Evolutionary conservation across 2,888 invertebrate genomes (phyloP).

Genomic region (Autographa gamma): DNA sequence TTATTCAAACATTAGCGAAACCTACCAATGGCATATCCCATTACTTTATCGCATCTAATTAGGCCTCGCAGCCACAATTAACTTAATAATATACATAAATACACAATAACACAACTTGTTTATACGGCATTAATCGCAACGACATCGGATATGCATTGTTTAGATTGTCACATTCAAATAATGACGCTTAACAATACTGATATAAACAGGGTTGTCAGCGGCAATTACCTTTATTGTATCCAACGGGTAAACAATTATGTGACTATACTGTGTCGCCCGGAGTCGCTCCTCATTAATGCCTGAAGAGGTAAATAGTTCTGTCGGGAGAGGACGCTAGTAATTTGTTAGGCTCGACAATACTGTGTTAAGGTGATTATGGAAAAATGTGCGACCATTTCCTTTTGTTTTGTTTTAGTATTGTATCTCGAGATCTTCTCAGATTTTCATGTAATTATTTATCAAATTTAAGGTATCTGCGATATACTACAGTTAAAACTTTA

Average conservation of each 20-base stretch:
- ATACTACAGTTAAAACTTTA: no score
- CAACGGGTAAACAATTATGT: constrained; percentile 53
- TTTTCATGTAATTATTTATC: no score
- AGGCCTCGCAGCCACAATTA: constrained; percentile 26
- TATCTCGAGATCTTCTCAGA: neutral
- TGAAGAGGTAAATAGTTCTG: constrained; percentile 9
- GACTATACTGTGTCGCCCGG: constrained; percentile 29
- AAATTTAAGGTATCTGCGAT: no score
- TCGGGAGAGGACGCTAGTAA: neutral
- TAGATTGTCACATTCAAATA: constrained; percentile 66
- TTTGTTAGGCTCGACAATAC: neutral
- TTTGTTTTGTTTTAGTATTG: neutral
- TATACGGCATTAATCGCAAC: constrained; percentile 55
- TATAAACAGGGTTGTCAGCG: constrained; percentile 63
- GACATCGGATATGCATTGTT: constrained; percentile 64
- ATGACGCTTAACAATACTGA: constrained; percentile 53
- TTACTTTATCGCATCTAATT: constrained; percentile 30
- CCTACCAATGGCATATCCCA: neutral
- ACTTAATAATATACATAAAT: constrained; percentile 51
- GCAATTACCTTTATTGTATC: constrained; percentile 67
- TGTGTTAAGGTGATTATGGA: neutral
- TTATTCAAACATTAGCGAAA: neutral
- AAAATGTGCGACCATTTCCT: neutral
- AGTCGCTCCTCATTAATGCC: constrained; percentile 33
- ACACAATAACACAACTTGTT: constrained; percentile 43